Base-by-base conservation (phyloP, 2,797 vertebrate species). In the Sebastes hubbsi region DNA sequence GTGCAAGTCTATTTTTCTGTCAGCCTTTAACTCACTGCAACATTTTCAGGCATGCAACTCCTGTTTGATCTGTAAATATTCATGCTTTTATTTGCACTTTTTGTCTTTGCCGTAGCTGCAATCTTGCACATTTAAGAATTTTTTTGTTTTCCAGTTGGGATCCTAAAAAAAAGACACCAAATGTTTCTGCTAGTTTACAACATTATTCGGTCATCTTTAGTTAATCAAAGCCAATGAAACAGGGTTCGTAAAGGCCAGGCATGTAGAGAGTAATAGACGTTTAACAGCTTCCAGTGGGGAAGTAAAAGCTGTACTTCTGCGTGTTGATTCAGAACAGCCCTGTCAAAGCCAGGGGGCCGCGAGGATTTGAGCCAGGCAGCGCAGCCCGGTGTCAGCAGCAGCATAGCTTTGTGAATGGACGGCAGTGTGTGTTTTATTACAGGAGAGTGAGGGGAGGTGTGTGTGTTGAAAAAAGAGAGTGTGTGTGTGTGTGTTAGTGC, bases 401-500 rank as follows among this genome's bases (percentile, higher is more conserved):
- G 78, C 81, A 79, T 42, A 72, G 86, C 86, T 89, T 81, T 89
- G 87, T 94, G 92, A 95, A 94, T 94, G 86, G 91, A 89, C 36
- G 72, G 84, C 89, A 91, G 87, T 93, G 93, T 94, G 91, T 90
- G 80, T 92, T 95, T 92, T 92, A 92, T 93, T 92, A 89, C 84
- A 75, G 88, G 78, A 83, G 84, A 82, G 34, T 8, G 38, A 78
- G 63, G 79, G 75, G 77, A 75, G 70, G 64, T 83, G 85, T 79
- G 77, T 82, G 63, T 70, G 65, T 29, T 56, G 18, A n/a, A 52
- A 52, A n/a, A 52, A 52, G 8, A 52, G 8, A 52, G 60, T 30
- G 30, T 60, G 59, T 6, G 24, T 24, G 34, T 36, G 36, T 38
- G 36, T 36, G 36, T 38, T 8, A 9, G 81, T 75, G 25, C 54